phyloP scores from a whole-genome alignment of 2,797 vertebrate species.

The Sandelia bainsii region DNA sequence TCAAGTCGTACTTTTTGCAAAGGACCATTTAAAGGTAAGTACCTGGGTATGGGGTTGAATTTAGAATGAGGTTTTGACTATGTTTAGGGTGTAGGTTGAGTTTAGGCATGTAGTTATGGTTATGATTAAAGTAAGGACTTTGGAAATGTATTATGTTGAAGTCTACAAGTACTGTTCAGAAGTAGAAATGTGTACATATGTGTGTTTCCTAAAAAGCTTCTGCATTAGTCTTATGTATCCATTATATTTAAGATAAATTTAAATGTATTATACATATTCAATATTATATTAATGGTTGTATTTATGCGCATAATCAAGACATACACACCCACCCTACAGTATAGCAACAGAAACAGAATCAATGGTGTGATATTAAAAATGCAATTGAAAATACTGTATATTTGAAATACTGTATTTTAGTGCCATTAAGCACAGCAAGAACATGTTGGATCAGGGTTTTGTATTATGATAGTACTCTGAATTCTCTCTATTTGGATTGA shows the following conservation, averaged over 20 bases:
- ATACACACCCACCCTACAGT: not conserved
- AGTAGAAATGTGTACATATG: too few species aligned
- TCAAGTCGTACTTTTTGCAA: not conserved
- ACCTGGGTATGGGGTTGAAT: not conserved
- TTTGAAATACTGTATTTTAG: not conserved
- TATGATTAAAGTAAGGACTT: too few species aligned
- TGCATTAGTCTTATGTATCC: too few species aligned
- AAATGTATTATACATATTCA: too few species aligned
- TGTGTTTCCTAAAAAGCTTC: too few species aligned
- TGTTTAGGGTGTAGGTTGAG: not conserved
- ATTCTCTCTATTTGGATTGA: slow-evolving; percentile 7
- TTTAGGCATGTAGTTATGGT: too few species aligned
- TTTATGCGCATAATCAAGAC: not conserved
- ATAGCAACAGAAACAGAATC: not conserved
- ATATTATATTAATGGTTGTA: not conserved
- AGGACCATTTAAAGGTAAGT: not conserved
- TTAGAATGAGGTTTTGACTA: slow-evolving; percentile 3
- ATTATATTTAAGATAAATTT: too few species aligned
- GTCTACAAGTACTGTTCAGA: too few species aligned
- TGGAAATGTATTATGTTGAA: too few species aligned
- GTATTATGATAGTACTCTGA: slow-evolving; percentile 15
- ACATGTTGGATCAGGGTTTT: not conserved
- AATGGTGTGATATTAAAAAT: slow-evolving; percentile 8
- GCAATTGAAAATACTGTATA: not conserved
- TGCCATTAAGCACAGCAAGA: slow-evolving; percentile 7